phyloP scores from a whole-genome alignment of 2,113 vertebrate genomes.

The Sinocyclocheilus maitianheensis region DNA sequence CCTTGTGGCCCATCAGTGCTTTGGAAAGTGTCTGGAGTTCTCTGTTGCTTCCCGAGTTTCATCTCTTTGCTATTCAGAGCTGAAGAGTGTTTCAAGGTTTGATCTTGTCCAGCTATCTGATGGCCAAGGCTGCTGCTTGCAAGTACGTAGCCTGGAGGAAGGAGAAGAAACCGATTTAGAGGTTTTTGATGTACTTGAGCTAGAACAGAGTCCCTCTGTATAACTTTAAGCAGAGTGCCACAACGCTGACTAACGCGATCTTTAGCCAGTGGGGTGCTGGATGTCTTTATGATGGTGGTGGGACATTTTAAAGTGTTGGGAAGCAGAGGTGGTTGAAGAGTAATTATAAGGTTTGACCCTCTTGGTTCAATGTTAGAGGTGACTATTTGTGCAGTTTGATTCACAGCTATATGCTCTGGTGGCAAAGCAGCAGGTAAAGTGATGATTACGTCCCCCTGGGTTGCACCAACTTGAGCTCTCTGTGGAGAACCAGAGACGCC shows the following conservation, averaged over 20 bases:
- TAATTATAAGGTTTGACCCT: constrained; percentile 35
- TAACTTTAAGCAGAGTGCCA: constrained; percentile 58
- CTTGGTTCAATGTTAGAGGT: background rate
- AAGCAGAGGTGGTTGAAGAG: constrained; percentile 52
- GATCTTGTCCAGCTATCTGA: background rate
- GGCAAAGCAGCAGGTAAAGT: constrained; percentile 21
- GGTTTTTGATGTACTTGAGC: background rate
- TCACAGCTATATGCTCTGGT: constrained; percentile 3
- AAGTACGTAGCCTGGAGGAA: constrained; percentile 35
- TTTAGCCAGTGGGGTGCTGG: background rate
- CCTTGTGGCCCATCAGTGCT: no score
- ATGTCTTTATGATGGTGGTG: constrained; percentile 12
- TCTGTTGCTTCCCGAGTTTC: background rate
- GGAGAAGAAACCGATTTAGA: constrained; percentile 32
- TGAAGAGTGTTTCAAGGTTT: background rate
- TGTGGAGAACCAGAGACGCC: background rate
- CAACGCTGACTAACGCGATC: constrained; percentile 53
- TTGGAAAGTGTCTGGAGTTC: background rate
- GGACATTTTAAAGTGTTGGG: constrained; percentile 75
- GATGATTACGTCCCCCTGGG: background rate
- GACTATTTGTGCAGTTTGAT: background rate
- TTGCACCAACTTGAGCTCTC: background rate
- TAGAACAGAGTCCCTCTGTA: background rate
- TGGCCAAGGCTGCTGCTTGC: background rate
- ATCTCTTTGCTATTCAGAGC: background rate